Conservation (phyloP, 2,797 vertebrate genomes). For the Thaleichthys pacificus region DNA sequence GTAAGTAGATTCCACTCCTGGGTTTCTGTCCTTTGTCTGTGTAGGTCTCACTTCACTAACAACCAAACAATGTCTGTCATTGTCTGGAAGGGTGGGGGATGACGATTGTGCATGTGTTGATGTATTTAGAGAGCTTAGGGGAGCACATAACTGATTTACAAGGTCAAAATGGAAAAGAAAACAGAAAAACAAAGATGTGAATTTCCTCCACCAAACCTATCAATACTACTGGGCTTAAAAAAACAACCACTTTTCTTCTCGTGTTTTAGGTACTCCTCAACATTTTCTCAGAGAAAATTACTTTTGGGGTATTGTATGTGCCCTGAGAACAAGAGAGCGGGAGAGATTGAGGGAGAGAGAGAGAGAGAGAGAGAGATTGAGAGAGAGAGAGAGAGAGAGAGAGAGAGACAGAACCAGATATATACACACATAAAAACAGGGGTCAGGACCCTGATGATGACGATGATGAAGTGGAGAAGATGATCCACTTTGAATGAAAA, state of each 20-base stretch:
- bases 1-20: constrained; percentile 5
- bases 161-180: constrained; percentile 64
- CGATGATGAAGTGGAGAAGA: too few species aligned
- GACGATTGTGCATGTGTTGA: constrained; percentile 47
- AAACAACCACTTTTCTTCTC: constrained; percentile 30
- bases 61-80: constrained; percentile 59
- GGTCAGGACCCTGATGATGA: not conserved
- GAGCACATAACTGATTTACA: constrained; percentile 60
- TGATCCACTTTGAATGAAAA: too few species aligned
- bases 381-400: not conserved
- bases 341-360: not conserved
- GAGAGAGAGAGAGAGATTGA: not conserved
- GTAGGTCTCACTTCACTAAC: constrained; percentile 59
- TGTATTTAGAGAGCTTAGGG: constrained; percentile 54
- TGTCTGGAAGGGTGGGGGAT: constrained; percentile 51
- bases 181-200: constrained; percentile 64
- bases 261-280: constrained; percentile 8
- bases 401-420: not conserved
- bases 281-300: not conserved
- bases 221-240: not conserved
- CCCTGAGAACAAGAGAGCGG: not conserved
- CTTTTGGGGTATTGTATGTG: not conserved
- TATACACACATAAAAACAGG: too few species aligned
- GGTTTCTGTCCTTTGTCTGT: constrained; percentile 57
- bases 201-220: constrained; percentile 50